These are phyloP conservation scores for Pampus argenteus DNA, from an alignment of 2,797 vertebrate genomes.

Conservation along the genomic window DNA sequence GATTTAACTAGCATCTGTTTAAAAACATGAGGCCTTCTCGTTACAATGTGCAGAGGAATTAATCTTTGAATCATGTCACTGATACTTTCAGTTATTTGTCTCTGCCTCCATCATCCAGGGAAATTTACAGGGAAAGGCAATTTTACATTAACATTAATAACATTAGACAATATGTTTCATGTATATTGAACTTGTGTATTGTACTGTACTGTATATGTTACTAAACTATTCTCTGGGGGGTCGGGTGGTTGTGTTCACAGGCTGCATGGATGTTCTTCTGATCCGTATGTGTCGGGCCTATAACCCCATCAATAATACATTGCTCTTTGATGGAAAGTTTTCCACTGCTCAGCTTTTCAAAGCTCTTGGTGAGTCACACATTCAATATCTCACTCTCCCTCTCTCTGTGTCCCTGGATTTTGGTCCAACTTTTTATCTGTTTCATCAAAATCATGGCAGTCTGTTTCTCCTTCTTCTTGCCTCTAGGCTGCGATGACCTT, in stretches of 20 bases:
- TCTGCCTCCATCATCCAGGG: not conserved
- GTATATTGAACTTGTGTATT: too few relatives aligned
- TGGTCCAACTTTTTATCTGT: conserved; percentile 1
- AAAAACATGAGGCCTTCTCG: not conserved
- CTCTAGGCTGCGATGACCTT: conserved; percentile 91
- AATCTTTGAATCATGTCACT: not conserved
- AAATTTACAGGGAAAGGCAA: not conserved
- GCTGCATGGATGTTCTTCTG: conserved; percentile 92
- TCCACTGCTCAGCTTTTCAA: conserved; percentile 90
- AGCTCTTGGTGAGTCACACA: conserved; percentile 88
- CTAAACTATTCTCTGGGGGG: not conserved
- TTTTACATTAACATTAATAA: too few relatives aligned
- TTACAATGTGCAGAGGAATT: not conserved
- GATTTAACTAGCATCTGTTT: not conserved
- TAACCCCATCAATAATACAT: conserved; percentile 91
- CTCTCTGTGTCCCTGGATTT: conserved; percentile 6
- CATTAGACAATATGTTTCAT: too few relatives aligned
- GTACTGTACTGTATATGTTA: too few relatives aligned
- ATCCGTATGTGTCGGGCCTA: conserved; percentile 92
- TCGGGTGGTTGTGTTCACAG: conserved; percentile 81
- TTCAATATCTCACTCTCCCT: not conserved
- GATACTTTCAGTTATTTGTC: not conserved
- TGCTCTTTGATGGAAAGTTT: conserved; percentile 93
- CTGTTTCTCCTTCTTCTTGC: not conserved
- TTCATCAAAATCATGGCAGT: conserved; percentile 17